These are phyloP conservation scores for Rhaphigaster nebulosa DNA, from an alignment of 2,888 invertebrate genomes.

Conservation along the genomic window DNA sequence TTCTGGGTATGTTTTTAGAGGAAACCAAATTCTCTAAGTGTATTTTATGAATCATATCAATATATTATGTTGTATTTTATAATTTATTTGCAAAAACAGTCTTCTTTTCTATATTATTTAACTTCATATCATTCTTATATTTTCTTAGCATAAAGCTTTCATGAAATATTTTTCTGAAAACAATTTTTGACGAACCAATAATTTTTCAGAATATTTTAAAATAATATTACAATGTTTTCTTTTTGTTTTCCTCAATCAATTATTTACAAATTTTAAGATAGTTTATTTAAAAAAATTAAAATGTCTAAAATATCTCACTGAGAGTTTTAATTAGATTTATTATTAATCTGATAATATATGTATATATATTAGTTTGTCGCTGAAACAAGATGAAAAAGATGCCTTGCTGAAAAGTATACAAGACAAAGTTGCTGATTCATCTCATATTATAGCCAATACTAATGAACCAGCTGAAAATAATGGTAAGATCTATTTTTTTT, in stretches of 20 bases:
- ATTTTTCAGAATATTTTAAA: too few relatives aligned
- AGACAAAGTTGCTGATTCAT: slow-evolving; percentile 61
- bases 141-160: too few relatives aligned
- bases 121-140: background rate
- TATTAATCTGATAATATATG: background rate
- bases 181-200: too few relatives aligned
- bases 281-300: background rate
- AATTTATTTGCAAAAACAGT: background rate
- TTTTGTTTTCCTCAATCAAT: background rate
- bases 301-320: background rate
- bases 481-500: too few relatives aligned
- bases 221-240: too few relatives aligned
- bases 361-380: slow-evolving; percentile 61
- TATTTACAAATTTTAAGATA: background rate
- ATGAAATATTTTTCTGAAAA: too few relatives aligned
- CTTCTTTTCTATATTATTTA: background rate
- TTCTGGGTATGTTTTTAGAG: slow-evolving; percentile 72
- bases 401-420: slow-evolving; percentile 63
- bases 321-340: background rate
- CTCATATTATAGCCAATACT: slow-evolving; percentile 29
- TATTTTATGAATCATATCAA: background rate
- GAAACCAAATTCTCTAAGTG: slow-evolving; percentile 66
- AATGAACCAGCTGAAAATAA: slow-evolving; percentile 37
- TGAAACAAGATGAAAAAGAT: slow-evolving; percentile 65
- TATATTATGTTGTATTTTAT: background rate